phyloP scores from a whole-genome alignment of 2,888 invertebrate species.

The Bombylius major region DNA sequence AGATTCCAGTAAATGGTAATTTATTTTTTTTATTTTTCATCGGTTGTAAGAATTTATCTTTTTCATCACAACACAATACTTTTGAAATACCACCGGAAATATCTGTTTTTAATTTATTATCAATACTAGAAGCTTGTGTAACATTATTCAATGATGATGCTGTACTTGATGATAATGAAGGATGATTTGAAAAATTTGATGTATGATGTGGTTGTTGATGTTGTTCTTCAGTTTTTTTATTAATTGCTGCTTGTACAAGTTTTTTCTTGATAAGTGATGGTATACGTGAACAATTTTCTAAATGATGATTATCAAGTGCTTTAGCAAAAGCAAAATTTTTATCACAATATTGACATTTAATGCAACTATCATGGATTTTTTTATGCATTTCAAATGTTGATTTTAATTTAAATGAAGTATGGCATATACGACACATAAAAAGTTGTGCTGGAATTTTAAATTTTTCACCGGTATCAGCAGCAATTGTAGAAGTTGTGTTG shows the following conservation, averaged over 20 bases:
- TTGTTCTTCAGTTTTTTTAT: background rate
- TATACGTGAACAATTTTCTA: conserved; percentile 2
- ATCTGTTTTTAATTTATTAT: too few species aligned
- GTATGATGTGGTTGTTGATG: background rate
- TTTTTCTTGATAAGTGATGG: background rate
- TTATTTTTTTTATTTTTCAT: background rate
- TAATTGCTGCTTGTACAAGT: background rate
- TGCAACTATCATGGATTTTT: background rate
- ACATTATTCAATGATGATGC: too few species aligned
- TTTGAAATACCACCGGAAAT: too few species aligned
- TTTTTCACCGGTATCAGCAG: background rate
- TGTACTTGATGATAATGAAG: too few species aligned
- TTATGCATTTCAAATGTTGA: conserved; percentile 1
- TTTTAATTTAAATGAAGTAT: background rate
- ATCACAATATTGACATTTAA: background rate
- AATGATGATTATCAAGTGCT: conserved; percentile 3
- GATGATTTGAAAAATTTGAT: too few species aligned
- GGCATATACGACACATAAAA: background rate
- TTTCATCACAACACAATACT: too few species aligned
- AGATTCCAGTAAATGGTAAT: conserved; percentile 1
- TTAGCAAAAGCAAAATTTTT: conserved; percentile 1
- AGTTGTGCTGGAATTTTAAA: background rate
- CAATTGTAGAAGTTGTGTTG: background rate
- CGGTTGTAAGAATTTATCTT: too few species aligned
- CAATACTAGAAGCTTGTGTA: too few species aligned